Percentiles rank a stretch among this genome's conserved stretches.
These are phyloP conservation scores for Muscina levida DNA, from an alignment of 2,888 invertebrate genomes.

Conservation along the genomic window DNA sequence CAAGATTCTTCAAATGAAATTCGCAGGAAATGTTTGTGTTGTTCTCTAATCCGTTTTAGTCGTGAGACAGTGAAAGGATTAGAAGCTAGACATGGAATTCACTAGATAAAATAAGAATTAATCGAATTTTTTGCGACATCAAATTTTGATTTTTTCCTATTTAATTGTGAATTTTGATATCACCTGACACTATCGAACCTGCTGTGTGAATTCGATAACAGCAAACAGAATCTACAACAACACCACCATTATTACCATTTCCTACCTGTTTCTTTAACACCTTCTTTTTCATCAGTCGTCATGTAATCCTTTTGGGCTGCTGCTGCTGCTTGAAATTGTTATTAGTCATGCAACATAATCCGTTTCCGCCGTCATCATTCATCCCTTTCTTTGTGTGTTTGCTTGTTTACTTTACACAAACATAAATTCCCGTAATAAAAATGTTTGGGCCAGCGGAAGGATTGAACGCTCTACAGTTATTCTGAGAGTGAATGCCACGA, in stretches of 20 bases:
- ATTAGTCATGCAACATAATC: constrained; percentile 68
- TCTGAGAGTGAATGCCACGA: neutral
- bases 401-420: constrained; percentile 36
- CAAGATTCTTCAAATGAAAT: no score
- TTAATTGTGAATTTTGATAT: no score
- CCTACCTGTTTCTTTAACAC: constrained; percentile 55
- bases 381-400: constrained; percentile 60
- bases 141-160: no score
- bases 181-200: constrained; percentile 58
- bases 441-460: constrained; percentile 52
- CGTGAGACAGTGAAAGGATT: constrained; percentile 39
- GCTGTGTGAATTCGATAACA: constrained; percentile 34
- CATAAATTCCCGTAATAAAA: neutral
- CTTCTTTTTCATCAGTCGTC: constrained; percentile 59
- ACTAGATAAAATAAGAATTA: no score
- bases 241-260: constrained; percentile 4
- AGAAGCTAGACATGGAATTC: no score
- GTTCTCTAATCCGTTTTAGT: neutral
- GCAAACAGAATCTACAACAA: neutral
- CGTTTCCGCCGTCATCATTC: constrained; percentile 70
- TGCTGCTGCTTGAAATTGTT: constrained; percentile 59
- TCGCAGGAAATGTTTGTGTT: neutral
- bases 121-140: no score
- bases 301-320: constrained; percentile 34
- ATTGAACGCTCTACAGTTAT: constrained; percentile 43